phyloP scores from a whole-genome alignment of 1,140 invertebrate species.

The Sminthurides bifidus region DNA sequence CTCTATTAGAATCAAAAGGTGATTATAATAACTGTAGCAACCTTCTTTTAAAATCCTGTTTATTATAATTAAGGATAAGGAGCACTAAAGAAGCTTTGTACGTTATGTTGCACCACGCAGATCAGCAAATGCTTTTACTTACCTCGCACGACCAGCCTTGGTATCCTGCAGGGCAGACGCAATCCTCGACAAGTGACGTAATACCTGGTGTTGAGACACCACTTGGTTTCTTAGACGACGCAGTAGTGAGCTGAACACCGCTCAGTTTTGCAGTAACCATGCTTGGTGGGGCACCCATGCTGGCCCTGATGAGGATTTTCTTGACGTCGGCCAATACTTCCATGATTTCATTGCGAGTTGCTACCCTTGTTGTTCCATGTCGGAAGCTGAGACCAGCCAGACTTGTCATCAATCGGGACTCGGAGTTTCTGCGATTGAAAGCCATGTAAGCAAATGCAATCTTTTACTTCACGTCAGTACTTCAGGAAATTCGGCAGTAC shows the following conservation, averaged over 20 bases:
- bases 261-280: neutral
- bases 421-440: too few species aligned
- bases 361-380: neutral
- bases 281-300: neutral
- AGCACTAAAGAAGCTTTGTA: neutral
- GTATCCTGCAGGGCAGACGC: conserved; percentile 6
- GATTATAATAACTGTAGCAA: neutral
- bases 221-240: neutral
- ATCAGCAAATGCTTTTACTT: neutral
- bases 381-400: too few species aligned
- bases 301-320: conserved; percentile 4
- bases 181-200: neutral
- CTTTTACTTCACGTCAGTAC: too few species aligned
- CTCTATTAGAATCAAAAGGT: neutral
- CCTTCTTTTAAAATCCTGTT: neutral
- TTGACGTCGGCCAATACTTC: neutral
- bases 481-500: too few species aligned
- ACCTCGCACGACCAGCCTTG: conserved; percentile 7
- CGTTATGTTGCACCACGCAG: neutral
- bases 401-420: too few species aligned
- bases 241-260: neutral
- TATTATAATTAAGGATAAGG: too few species aligned
- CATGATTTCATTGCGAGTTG: neutral
- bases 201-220: neutral
- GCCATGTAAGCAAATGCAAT: too few species aligned